Conservation (phyloP, 2,797 vertebrate species). For the Philypnodon macrostomus region DNA sequence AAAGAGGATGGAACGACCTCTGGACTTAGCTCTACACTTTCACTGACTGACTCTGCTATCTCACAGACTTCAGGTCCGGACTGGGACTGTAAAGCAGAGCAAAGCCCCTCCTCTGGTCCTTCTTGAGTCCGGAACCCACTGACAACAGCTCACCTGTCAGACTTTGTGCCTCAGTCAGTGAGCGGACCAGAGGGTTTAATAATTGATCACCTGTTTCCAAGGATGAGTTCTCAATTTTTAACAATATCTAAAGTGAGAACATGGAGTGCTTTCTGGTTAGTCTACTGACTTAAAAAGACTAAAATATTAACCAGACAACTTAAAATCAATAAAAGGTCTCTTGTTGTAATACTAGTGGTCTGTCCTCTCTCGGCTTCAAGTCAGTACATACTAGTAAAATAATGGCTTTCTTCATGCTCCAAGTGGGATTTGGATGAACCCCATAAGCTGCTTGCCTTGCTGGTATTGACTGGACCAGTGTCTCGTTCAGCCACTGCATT, state of each 20-base stretch:
- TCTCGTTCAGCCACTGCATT: too few species aligned
- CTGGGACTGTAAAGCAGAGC: constrained; percentile 41
- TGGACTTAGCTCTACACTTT: neutral
- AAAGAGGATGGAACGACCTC: neutral
- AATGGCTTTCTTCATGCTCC: neutral
- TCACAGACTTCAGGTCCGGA: constrained; percentile 42
- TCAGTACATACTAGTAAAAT: too few species aligned
- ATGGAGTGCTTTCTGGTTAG: constrained; percentile 1
- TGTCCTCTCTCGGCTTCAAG: neutral
- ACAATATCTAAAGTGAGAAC: constrained; percentile 5
- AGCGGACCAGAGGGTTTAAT: neutral
- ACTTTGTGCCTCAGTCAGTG: constrained; percentile 26
- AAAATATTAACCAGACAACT: constrained; percentile 2
- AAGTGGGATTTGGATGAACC: neutral
- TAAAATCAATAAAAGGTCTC: constrained; percentile 1
- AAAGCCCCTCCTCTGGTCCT: constrained; percentile 25
- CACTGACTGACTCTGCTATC: constrained; percentile 56
- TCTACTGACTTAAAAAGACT: neutral
- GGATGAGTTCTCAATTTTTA: constrained; percentile 3
- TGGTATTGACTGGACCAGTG: neutral
- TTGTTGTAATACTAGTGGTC: neutral
- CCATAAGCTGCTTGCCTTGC: neutral
- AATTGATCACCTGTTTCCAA: neutral
- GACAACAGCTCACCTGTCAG: constrained; percentile 11
- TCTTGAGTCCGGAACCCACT: constrained; percentile 49